Base-by-base conservation (phyloP, 2,888 invertebrate species). In the Harmothoe impar region DNA sequence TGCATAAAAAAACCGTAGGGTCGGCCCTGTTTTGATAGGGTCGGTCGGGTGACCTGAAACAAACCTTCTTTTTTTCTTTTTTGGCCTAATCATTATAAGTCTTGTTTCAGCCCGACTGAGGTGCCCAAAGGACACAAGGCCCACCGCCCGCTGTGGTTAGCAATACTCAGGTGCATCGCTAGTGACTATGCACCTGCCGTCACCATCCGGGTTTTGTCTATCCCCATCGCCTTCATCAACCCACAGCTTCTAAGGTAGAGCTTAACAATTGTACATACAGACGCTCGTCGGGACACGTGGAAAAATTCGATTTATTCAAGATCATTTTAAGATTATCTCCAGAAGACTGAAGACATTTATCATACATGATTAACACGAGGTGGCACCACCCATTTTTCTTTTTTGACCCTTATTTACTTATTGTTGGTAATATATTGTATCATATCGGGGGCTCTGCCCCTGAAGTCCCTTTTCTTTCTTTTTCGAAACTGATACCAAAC, bases 201-300 rank as follows among this genome's bases (percentile, higher is more conserved):
- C 1, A 29, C 25, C 29, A n/a, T 77, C n/a, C 43, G 89, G 23
- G 25, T 51, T 10, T 3, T 89, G 0, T 43, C 89, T 31, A 89
- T 89, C 7, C 89, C 89, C 31, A 35, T 89, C 51, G 20, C 77
- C n/a, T 89, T 89, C 52, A 78, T 89, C 29, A 89, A 89, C 52
- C 89, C 89, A 77, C 89, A 89, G 25, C 89, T 89, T 25, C 52
- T 89, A 3, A 78, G 89, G 89, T 89, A 72, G 89, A 68, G 89
- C 17, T 1, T 5, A 12, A 3, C 62, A 3, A 62, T 62, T 3
- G 20, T n/a, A 62, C n/a, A n/a, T n/a, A 20, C 17, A 10, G 17
- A 52, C 54, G 12, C 89, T 56, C 89, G 62, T 15, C 89, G 54
- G 1, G 31, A 56, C 10, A 62, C 62, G 89, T 86, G 25, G 51